Base-by-base conservation (phyloP, 2,113 vertebrate species). In the Oryzias woworae region DNA sequence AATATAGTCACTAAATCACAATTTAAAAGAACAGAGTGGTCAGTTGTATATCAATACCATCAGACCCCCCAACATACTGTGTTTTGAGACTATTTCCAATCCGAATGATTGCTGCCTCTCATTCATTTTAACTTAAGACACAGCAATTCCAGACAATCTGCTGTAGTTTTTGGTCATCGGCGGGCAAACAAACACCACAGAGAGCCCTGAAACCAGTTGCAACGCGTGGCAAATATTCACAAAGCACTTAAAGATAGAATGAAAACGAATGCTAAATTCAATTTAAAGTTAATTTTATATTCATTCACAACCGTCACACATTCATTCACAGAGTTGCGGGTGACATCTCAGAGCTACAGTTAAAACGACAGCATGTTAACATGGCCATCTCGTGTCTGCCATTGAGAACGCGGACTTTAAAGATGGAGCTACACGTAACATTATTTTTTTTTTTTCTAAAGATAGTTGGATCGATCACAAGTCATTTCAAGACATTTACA, bases 321-420 rank as follows among this genome's bases (percentile, higher is more conserved):
- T 46, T 43, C 18, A 47, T 47, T 8, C 26, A 41, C 14, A 2
- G 31, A 51, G 56, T 59, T 76, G 60, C 28, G 23, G 26, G 47
- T 10, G 2, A 16, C 2, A 16, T 50, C 14, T 47, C 28, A 18
- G 20, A 18, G 16, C 49, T 47, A 55, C 23, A 14, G 71, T 10
- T 16, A 22, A 13, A 23, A n/a, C 4, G 2, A 59, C 45, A 45
- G 54, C n/a, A 62, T 54, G n/a, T 68, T 57, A 78, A 67, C 56
- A 68, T 75, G 70, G 69, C 69, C 58, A 84, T 71, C 54, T 80
- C 71, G 53, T 73, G 62, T 56, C 31, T 58, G 51, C 47, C 65
- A 68, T 51, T 46, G 65, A 58, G 52, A 71, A 70, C 46, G 28
- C 36, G 67, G 57, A 82, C 62, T 86, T 86, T 82, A 85, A 89